These are phyloP conservation scores for Meiosimyza platycephala DNA, from an alignment of 2,888 invertebrate species.

Conservation along the genomic window DNA sequence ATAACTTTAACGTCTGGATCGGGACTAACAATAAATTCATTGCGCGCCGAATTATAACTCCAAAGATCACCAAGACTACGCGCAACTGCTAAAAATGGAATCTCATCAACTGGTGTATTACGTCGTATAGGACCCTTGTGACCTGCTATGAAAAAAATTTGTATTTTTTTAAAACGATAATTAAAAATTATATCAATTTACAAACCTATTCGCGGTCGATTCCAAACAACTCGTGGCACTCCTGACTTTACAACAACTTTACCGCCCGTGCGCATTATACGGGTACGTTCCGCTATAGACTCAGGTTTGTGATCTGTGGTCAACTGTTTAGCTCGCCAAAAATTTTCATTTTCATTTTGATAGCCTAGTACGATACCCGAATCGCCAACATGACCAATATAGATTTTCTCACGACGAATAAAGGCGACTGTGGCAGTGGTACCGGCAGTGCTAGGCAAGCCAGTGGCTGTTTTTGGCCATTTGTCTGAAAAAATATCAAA, in stretches of 20 bases:
- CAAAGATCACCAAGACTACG: conserved; percentile 96
- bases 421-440: conserved; percentile 97
- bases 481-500: conserved; percentile 73
- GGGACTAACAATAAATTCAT: conserved; percentile 97
- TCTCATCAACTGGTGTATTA: conserved; percentile 91
- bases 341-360: conserved; percentile 76
- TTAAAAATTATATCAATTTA: conserved; percentile 22
- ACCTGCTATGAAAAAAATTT: conserved; percentile 45
- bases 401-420: conserved; percentile 92
- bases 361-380: conserved; percentile 93
- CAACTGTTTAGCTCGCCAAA: conserved; percentile 84
- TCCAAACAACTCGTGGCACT: conserved; percentile 97
- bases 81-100: conserved; percentile 96
- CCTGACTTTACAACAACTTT: conserved; percentile 84
- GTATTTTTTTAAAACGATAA: neutral
- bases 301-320: conserved; percentile 98
- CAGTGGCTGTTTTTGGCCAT: conserved; percentile 97
- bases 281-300: conserved; percentile 80
- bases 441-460: conserved; percentile 95
- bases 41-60: conserved; percentile 93
- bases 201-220: conserved; percentile 82
- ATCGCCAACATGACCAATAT: conserved; percentile 98
- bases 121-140: conserved; percentile 85
- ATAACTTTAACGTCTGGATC: conserved; percentile 94
- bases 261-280: conserved; percentile 85